Evolutionary conservation across 2,113 vertebrate genomes (phyloP).

Genomic region (Columba janthina): DNA sequence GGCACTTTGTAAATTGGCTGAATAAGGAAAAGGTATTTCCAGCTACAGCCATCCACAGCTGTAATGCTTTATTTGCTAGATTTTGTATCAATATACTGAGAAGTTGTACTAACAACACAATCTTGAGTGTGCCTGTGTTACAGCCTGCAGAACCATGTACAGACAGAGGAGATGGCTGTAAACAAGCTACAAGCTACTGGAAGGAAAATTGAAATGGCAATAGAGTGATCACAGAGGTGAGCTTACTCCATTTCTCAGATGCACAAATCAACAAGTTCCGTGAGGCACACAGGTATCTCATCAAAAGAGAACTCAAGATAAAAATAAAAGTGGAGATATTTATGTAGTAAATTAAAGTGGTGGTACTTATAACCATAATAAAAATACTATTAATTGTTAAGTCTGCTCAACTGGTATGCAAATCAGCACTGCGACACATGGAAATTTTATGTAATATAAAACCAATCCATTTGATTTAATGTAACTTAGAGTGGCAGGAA

Average conservation of each 20-base stretch:
- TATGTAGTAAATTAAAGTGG: neutral
- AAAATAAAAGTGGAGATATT: neutral
- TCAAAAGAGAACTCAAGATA: neutral
- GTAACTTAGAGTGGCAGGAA: neutral
- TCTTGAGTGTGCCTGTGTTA: neutral
- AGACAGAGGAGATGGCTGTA: neutral
- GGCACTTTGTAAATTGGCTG: neutral
- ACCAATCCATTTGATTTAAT: neutral
- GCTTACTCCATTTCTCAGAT: neutral
- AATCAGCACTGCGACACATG: neutral
- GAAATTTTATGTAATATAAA: neutral
- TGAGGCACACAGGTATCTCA: neutral
- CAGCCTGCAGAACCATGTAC: neutral
- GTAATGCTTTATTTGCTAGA: neutral
- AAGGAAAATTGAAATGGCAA: neutral
- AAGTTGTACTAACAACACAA: neutral
- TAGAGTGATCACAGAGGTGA: neutral
- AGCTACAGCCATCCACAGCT: neutral
- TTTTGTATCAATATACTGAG: neutral
- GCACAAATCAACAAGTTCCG: neutral
- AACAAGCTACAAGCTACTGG: neutral
- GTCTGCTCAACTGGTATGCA: neutral
- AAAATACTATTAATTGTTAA: neutral
- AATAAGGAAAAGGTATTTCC: neutral
- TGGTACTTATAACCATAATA: neutral